Percentiles rank a stretch among this genome's conserved stretches.
phyloP scores from a whole-genome alignment of 2,797 vertebrate species.

The Parauchenoglanis punctatus region DNA sequence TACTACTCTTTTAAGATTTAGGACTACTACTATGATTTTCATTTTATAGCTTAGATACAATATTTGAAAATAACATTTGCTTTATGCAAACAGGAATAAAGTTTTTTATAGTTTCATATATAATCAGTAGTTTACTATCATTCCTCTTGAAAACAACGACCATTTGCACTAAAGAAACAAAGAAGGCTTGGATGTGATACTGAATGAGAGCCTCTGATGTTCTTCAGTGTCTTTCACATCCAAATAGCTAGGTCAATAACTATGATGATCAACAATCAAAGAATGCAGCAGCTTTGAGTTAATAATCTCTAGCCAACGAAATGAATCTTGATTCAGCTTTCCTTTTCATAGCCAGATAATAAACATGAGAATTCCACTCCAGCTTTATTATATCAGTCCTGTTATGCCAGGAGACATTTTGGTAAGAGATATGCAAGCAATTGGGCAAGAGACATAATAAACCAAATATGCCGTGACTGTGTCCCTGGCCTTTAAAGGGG shows the following conservation, averaged over 20 bases:
- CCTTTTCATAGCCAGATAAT: not conserved
- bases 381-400: not conserved
- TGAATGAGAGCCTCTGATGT: constrained; percentile 17
- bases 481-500: not conserved
- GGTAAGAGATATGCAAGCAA: not conserved
- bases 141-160: constrained; percentile 3
- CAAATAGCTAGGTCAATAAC: constrained; percentile 1
- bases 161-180: constrained; percentile 23
- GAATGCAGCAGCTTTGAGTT: not conserved
- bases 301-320: not conserved
- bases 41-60: not conserved
- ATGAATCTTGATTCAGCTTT: constrained; percentile 7
- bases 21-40: not conserved
- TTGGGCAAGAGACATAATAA: constrained; percentile 12
- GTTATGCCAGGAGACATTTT: not conserved
- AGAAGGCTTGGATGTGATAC: constrained; percentile 4
- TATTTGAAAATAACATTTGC: not conserved
- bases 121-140: constrained; percentile 5
- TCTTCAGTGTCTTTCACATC: constrained; percentile 1
- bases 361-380: not conserved
- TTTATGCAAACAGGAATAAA: not conserved
- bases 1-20: not conserved
- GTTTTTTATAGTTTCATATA: constrained; percentile 1
- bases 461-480: constrained; percentile 12
- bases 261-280: not conserved